phyloP scores from a whole-genome alignment of 2,888 invertebrate genomes.

The Morinoia aosen region DNA sequence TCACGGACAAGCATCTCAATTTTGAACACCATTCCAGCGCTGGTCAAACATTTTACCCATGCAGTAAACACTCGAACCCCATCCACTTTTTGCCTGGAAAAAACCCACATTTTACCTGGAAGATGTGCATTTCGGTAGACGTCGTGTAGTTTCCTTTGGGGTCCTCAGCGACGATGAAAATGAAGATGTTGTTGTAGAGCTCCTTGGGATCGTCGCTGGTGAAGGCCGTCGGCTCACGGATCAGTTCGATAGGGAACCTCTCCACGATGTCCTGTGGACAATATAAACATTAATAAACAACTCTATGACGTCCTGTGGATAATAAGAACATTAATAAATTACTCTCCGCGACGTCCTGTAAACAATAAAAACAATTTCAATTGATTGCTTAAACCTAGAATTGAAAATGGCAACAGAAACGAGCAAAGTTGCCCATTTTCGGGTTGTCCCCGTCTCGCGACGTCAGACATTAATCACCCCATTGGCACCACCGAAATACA shows the following conservation, averaged over 20 bases:
- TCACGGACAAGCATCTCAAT: too few relatives aligned
- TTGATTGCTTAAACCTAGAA: neutral
- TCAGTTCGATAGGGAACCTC: slow-evolving; percentile 91
- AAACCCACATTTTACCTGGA: slow-evolving; percentile 71
- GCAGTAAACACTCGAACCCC: too few relatives aligned
- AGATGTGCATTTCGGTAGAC: slow-evolving; percentile 94
- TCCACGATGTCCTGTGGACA: slow-evolving; percentile 90
- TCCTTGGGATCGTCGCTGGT: slow-evolving; percentile 96
- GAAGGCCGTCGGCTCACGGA: slow-evolving; percentile 97
- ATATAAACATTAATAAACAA: slow-evolving; percentile 68
- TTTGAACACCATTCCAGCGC: too few relatives aligned
- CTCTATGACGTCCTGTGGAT: slow-evolving; percentile 46
- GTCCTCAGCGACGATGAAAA: slow-evolving; percentile 91
- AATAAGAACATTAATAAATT: neutral
- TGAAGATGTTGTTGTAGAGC: slow-evolving; percentile 97
- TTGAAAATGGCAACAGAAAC: too few relatives aligned
- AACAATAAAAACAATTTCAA: neutral
- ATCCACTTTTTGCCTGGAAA: too few relatives aligned
- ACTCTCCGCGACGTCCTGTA: too few relatives aligned
- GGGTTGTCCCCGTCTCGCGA: too few relatives aligned
- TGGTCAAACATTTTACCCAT: too few relatives aligned
- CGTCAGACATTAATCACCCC: too few relatives aligned
- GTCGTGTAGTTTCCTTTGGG: slow-evolving; percentile 70
- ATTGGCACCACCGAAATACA: too few relatives aligned
- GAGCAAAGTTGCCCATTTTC: too few relatives aligned